Conservation (phyloP, 2,888 invertebrate species). For the Cantharis lateralis region DNA sequence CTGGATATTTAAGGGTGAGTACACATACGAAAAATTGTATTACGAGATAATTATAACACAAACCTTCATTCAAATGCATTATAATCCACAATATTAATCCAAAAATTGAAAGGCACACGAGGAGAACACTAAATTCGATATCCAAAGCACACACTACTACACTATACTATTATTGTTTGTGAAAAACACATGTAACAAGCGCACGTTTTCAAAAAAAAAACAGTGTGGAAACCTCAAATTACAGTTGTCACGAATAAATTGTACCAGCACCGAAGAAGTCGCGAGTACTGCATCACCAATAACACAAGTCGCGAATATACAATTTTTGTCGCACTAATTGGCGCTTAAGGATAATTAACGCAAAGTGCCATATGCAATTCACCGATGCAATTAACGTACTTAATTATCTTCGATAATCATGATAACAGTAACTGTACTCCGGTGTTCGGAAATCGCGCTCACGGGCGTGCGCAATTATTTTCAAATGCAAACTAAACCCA, state of each 20-base stretch:
- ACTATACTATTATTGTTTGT: background rate
- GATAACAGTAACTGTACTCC: constrained; percentile 32
- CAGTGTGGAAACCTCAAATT: background rate
- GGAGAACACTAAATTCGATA: background rate
- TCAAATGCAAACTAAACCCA: constrained; percentile 31
- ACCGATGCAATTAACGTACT: constrained; percentile 21
- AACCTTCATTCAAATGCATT: background rate
- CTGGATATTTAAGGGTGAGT: background rate
- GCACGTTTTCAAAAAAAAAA: background rate
- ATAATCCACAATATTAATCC: background rate
- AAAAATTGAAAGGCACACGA: background rate
- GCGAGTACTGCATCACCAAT: background rate
- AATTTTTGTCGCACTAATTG: background rate
- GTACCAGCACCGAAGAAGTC: background rate
- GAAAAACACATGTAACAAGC: background rate
- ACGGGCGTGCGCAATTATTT: constrained; percentile 35
- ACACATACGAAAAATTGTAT: background rate
- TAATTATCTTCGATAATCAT: constrained; percentile 25
- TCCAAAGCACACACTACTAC: background rate
- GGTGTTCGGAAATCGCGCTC: constrained; percentile 35
- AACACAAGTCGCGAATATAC: background rate
- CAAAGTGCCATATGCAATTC: constrained; percentile 11
- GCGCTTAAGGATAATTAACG: background rate
- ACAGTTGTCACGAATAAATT: background rate
- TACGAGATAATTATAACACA: background rate